Conservation (phyloP, 2,113 vertebrate species). For the Zapornia atra region DNA sequence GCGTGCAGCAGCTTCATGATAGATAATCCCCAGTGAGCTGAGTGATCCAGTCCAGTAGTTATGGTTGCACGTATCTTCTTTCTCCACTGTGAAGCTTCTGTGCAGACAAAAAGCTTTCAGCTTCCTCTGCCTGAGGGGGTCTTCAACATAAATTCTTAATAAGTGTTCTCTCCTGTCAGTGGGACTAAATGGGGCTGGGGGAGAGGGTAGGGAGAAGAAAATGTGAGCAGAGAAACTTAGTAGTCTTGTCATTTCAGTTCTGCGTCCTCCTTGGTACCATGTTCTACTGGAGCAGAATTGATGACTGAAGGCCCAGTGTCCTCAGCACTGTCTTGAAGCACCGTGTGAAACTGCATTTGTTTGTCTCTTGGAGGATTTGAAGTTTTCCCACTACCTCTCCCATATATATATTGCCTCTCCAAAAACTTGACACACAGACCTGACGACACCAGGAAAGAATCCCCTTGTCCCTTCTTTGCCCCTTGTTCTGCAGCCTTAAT, state of each 20-base stretch:
- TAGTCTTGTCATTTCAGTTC: slow-evolving; percentile 68
- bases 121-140: neutral
- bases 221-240: neutral
- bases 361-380: neutral
- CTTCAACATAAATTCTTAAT: no score
- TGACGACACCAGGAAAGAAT: neutral
- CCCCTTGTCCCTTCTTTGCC: neutral
- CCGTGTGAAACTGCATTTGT: neutral
- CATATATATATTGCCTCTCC: neutral
- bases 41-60: neutral
- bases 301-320: slow-evolving; percentile 58
- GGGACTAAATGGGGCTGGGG: neutral
- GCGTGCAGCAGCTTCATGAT: neutral
- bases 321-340: neutral
- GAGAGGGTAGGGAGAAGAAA: neutral
- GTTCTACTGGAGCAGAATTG: slow-evolving; percentile 83
- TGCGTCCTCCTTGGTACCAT: slow-evolving; percentile 80
- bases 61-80: neutral
- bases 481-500: neutral
- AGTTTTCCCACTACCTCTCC: slow-evolving; percentile 22
- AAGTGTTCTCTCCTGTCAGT: neutral
- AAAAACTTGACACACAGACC: neutral
- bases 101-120: neutral
- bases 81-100: neutral
- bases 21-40: neutral